A percentile compares a stretch with the other conserved stretches of the same genome.
Conservation (phyloP, 2,888 invertebrate genomes). For the Desoria tigrina region DNA sequence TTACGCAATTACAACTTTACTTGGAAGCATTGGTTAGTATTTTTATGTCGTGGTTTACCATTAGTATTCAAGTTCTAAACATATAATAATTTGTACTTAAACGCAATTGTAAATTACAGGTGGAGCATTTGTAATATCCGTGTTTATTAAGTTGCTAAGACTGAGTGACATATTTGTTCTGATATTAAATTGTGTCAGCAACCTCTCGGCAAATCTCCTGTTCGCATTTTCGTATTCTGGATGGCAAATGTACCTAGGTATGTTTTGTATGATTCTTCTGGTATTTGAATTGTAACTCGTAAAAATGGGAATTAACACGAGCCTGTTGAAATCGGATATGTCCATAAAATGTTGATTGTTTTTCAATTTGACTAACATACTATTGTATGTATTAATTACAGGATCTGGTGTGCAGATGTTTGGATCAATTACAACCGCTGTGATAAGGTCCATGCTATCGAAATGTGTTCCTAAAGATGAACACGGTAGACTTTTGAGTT, state of each 20-base stretch:
- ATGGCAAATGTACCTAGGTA: constrained; percentile 43
- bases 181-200: constrained; percentile 30
- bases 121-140: constrained; percentile 57
- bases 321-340: no score
- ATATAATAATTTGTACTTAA: no score
- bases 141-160: constrained; percentile 33
- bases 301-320: no score
- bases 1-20: constrained; percentile 61
- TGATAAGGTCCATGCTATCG: constrained; percentile 65
- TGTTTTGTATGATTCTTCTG: neutral
- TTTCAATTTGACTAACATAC: neutral
- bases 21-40: constrained; percentile 58
- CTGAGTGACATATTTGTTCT: constrained; percentile 30
- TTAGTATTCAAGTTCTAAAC: no score
- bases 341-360: no score
- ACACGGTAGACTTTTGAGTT: constrained; percentile 58
- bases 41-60: no score
- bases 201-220: constrained; percentile 30
- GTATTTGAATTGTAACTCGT: neutral
- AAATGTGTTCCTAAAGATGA: constrained; percentile 65
- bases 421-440: constrained; percentile 62
- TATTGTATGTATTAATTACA: constrained; percentile 20
- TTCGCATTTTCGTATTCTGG: constrained; percentile 31
- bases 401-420: constrained; percentile 61
- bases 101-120: constrained; percentile 59